phyloP scores from a whole-genome alignment of 2,888 invertebrate genomes.

The Lycophotia porphyrea region DNA sequence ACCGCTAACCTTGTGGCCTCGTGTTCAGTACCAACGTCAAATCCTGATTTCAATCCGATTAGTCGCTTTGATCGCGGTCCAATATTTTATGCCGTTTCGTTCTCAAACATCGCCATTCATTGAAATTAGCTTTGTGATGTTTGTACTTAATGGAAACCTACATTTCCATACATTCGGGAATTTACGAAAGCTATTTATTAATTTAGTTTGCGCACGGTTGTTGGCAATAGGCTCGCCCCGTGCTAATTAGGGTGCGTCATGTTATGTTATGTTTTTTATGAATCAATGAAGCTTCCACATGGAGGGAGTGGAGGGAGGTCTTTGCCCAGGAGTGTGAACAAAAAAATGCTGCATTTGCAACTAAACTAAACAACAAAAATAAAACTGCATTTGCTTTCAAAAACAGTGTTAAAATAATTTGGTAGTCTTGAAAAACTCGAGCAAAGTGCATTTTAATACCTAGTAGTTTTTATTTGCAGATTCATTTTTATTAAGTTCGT shows the following conservation, averaged over 20 bases:
- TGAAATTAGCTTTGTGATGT: slow-evolving; percentile 48
- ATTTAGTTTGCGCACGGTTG: not conserved
- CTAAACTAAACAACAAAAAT: no score
- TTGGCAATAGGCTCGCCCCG: not conserved
- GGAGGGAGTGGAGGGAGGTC: not conserved
- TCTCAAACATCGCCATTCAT: slow-evolving; percentile 51
- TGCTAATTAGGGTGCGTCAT: not conserved
- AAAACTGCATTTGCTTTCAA: not conserved
- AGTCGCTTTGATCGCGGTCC: slow-evolving; percentile 66
- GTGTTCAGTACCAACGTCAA: slow-evolving; percentile 57
- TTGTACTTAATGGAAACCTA: slow-evolving; percentile 16
- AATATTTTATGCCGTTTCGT: slow-evolving; percentile 70
- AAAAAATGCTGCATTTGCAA: no score
- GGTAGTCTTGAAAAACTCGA: not conserved
- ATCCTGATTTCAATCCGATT: slow-evolving; percentile 72
- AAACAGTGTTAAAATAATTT: not conserved
- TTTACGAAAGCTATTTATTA: not conserved
- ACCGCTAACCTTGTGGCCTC: slow-evolving; percentile 45
- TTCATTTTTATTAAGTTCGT: not conserved
- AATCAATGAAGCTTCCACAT: not conserved
- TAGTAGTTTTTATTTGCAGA: no score
- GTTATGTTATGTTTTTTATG: not conserved
- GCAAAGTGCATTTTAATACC: not conserved
- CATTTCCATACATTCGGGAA: not conserved
- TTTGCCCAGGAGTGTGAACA: not conserved